These are phyloP conservation scores for Melinaea marsaeus DNA, from an alignment of 2,888 invertebrate species.

Conservation along the genomic window DNA sequence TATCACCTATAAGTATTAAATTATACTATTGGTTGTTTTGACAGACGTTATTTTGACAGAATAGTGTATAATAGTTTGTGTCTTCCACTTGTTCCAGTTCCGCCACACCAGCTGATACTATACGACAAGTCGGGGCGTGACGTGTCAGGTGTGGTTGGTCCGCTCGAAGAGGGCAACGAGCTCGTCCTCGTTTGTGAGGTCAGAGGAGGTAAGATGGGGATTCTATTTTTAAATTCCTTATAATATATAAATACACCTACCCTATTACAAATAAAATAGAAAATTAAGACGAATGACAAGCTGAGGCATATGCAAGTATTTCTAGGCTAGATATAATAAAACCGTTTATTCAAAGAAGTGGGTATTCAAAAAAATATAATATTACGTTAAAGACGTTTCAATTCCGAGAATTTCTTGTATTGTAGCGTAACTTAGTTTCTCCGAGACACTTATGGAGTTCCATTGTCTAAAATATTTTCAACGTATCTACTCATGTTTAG, in stretches of 20 bases:
- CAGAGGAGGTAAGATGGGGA: constrained; percentile 85
- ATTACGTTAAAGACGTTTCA: background rate
- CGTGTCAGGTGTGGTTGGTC: constrained; percentile 88
- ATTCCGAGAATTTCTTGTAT: too few relatives aligned
- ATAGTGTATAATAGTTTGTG: background rate
- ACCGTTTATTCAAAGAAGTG: too few relatives aligned
- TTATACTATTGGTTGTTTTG: too few relatives aligned
- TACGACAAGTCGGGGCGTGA: constrained; percentile 91
- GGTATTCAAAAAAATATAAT: background rate
- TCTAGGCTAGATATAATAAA: too few relatives aligned
- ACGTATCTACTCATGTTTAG: constrained; percentile 12
- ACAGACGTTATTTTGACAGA: too few relatives aligned
- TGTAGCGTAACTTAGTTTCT: too few relatives aligned
- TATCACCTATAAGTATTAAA: too few relatives aligned
- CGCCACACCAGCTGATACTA: constrained; percentile 90
- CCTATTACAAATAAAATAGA: too few relatives aligned
- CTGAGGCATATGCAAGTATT: too few relatives aligned
- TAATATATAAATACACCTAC: too few relatives aligned
- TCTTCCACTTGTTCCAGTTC: constrained; percentile 81
- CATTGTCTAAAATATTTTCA: constrained; percentile 9
- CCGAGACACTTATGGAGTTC: too few relatives aligned
- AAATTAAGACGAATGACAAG: too few relatives aligned
- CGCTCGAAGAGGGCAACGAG: constrained; percentile 90
- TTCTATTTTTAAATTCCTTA: background rate
- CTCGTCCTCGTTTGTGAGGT: constrained; percentile 92